A percentile compares a stretch with the other conserved stretches of the same genome.
phyloP scores from a whole-genome alignment of 2,113 vertebrate species.

The Monopterus albus region DNA sequence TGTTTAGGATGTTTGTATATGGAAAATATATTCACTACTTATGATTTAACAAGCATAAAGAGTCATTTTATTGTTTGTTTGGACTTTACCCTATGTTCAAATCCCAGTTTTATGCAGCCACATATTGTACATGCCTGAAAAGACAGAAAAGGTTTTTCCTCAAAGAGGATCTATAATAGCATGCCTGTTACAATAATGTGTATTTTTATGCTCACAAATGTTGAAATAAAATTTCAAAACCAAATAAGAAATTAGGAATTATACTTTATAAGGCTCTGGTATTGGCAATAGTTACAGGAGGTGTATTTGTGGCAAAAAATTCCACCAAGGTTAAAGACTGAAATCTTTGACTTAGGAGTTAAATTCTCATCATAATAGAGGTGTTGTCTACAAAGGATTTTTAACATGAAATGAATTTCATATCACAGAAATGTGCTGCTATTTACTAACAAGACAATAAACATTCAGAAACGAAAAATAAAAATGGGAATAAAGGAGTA shows the following conservation, averaged over 20 bases:
- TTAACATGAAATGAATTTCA: too few species aligned
- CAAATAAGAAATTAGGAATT: constrained; percentile 14
- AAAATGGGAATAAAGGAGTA: too few species aligned
- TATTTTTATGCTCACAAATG: constrained; percentile 68
- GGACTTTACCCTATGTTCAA: constrained; percentile 25
- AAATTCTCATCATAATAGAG: too few species aligned
- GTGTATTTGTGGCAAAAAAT: too few species aligned
- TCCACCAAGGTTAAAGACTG: too few species aligned
- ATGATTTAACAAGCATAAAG: constrained; percentile 55
- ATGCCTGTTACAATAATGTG: constrained; percentile 46
- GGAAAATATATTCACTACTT: constrained; percentile 57
- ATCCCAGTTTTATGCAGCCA: constrained; percentile 14
- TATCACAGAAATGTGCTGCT: too few species aligned
- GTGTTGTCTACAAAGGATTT: too few species aligned
- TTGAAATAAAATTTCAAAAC: constrained; percentile 72
- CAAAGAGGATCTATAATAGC: constrained; percentile 69
- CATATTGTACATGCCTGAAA: constrained; percentile 37
- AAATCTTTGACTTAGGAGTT: too few species aligned
- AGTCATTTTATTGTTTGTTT: constrained; percentile 38
- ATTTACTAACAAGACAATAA: too few species aligned
- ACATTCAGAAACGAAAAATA: too few species aligned
- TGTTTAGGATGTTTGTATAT: constrained; percentile 66
- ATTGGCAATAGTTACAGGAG: too few species aligned
- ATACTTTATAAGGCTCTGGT: rapidly evolving
- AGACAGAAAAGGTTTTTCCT: constrained; percentile 66